These are phyloP conservation scores for Phrynocephalus vlangalii DNA, from an alignment of 2,797 vertebrate species.

Conservation along the genomic window DNA sequence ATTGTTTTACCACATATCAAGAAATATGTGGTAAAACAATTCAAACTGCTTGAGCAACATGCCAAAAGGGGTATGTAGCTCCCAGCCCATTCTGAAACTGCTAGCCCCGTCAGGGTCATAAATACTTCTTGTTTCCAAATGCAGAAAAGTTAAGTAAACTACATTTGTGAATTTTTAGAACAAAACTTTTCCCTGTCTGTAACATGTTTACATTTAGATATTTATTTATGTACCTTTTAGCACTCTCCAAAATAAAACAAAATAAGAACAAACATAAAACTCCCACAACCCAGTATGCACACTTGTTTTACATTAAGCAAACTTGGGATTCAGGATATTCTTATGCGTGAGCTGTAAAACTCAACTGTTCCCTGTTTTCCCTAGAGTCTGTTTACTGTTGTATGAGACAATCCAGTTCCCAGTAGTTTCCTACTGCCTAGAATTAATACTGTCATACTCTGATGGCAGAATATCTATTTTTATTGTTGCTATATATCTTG, in stretches of 20 bases:
- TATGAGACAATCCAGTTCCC: background rate
- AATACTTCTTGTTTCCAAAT: background rate
- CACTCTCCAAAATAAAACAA: background rate
- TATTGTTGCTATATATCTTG: background rate
- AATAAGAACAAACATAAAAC: too few relatives aligned
- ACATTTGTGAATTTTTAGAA: background rate
- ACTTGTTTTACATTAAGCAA: conserved; percentile 6
- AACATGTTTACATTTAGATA: background rate
- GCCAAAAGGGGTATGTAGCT: background rate
- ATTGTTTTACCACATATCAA: background rate
- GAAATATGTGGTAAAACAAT: background rate
- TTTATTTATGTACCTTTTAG: background rate
- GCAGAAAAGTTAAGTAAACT: background rate
- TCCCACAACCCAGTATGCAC: background rate
- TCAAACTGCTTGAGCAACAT: background rate
- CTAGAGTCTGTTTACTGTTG: conserved; percentile 3
- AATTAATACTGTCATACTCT: conserved; percentile 9
- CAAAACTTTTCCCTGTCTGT: background rate
- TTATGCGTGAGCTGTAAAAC: background rate
- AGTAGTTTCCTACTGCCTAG: background rate
- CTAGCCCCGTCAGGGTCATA: background rate
- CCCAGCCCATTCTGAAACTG: background rate
- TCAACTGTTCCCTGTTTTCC: background rate
- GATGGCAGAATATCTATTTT: background rate
- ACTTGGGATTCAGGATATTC: background rate